These are phyloP conservation scores for Lethenteron camtschaticum DNA, from an alignment of 2,113 vertebrate genomes.

Conservation along the genomic window DNA sequence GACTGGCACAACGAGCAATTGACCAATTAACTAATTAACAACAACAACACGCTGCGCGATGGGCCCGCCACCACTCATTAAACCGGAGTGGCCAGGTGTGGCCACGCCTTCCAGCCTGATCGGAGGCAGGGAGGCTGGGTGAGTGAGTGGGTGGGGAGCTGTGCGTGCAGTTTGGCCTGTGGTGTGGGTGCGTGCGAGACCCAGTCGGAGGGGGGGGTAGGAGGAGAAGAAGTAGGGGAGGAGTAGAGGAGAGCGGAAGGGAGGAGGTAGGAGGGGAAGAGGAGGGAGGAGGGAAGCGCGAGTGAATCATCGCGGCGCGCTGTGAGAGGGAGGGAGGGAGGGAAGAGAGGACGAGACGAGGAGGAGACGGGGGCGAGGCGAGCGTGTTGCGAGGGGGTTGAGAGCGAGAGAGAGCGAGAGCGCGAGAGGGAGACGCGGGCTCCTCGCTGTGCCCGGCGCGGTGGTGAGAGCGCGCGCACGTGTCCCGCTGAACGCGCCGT, in stretches of 20 bases:
- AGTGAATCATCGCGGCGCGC: background rate
- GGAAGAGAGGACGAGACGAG: background rate
- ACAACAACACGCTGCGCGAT: no score
- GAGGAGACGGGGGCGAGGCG: constrained; percentile 1
- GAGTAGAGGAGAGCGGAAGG: background rate
- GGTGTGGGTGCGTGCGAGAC: background rate
- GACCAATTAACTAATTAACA: no score
- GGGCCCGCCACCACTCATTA: no score
- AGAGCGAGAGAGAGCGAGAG: background rate
- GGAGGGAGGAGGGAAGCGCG: background rate
- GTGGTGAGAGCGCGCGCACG: background rate
- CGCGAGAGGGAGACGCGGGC: background rate
- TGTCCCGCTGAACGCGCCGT: background rate
- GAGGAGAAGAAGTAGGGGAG: background rate
- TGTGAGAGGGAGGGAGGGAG: background rate
- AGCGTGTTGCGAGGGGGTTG: background rate
- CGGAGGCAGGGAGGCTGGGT: no score
- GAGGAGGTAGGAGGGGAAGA: background rate
- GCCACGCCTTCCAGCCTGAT: no score
- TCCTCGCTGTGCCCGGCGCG: background rate
- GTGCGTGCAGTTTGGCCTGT: no score
- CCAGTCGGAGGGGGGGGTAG: background rate
- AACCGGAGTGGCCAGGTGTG: no score
- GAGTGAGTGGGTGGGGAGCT: no score
- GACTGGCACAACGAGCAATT: no score